These are phyloP conservation scores for Pachyseris speciosa DNA, from an alignment of 64 coral and sea anemone species.

Conservation along the genomic window DNA sequence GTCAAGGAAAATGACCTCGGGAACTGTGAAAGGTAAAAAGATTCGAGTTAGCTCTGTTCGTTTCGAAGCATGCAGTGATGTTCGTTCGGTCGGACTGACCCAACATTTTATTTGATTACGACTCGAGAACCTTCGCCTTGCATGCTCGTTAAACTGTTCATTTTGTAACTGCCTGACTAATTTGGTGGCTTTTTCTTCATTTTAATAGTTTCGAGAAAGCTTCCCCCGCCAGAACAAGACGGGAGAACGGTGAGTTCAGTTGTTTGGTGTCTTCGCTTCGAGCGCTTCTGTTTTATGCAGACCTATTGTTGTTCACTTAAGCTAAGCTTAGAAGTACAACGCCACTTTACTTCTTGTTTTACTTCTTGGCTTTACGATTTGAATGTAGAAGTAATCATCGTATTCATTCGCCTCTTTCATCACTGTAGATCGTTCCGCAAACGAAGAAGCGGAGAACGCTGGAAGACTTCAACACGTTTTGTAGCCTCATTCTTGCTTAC, in stretches of 20 bases:
- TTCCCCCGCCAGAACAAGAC: conserved; percentile 41
- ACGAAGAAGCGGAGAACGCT: conserved; percentile 91
- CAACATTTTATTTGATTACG: neutral
- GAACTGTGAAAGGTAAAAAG: conserved; percentile 69
- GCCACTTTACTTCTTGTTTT: neutral
- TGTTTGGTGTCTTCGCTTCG: conserved; percentile 19
- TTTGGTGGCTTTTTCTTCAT: neutral
- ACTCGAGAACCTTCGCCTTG: conserved; percentile 20
- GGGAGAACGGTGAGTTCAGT: conserved; percentile 34
- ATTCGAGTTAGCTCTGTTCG: neutral
- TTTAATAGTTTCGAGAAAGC: conserved; percentile 66
- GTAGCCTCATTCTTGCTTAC: conserved; percentile 97
- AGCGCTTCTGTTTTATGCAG: conserved; percentile 25
- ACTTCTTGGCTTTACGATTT: neutral
- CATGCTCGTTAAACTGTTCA: neutral
- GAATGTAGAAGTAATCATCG: neutral
- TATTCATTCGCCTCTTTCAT: neutral
- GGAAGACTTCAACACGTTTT: conserved; percentile 99
- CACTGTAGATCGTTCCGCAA: conserved; percentile 79
- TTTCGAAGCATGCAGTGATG: conserved; percentile 61
- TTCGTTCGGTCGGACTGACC: neutral
- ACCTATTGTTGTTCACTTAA: conserved; percentile 44
- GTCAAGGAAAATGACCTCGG: conserved; percentile 65
- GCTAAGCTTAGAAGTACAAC: neutral
- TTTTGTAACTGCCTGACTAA: neutral